These are phyloP conservation scores for Euthynnus affinis DNA, from an alignment of 2,797 vertebrate genomes.

Conservation along the genomic window DNA sequence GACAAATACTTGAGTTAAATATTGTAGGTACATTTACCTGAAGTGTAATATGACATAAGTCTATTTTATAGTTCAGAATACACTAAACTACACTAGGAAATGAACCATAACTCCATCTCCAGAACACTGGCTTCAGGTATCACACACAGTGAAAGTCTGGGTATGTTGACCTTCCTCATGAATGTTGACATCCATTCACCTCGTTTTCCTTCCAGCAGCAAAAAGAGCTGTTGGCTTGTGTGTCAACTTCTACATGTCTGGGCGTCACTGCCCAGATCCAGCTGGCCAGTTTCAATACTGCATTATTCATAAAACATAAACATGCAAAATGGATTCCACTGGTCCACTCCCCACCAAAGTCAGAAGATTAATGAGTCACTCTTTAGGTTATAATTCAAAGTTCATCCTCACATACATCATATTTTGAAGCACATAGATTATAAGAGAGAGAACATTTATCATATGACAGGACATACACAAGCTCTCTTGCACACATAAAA, in stretches of 20 bases:
- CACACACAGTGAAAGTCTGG: conserved; percentile 42
- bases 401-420: conserved; percentile 93
- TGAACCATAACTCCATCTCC: conserved; percentile 29
- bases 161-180: conserved; percentile 73
- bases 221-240: conserved; percentile 82
- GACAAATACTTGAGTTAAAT: conserved; percentile 2
- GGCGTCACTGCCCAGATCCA: conserved; percentile 78
- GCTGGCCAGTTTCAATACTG: conserved; percentile 84
- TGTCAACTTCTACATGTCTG: conserved; percentile 74
- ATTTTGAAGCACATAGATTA: conserved; percentile 93
- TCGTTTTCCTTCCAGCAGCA: conserved; percentile 65
- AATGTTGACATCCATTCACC: conserved; percentile 53
- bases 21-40: neutral
- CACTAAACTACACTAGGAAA: neutral
- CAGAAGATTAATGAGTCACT: conserved; percentile 91
- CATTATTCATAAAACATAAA: conserved; percentile 89
- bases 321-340: conserved; percentile 82
- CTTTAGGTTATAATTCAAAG: conserved; percentile 93
- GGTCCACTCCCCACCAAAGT: conserved; percentile 86
- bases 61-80: neutral
- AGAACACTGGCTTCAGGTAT: conserved; percentile 49
- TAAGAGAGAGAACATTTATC: conserved; percentile 91
- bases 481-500: conserved; percentile 77
- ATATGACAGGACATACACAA: conserved; percentile 86
- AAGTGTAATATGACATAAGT: neutral